These are phyloP conservation scores for Augochlora pura DNA, from an alignment of 1,140 invertebrate genomes.

Conservation along the genomic window DNA sequence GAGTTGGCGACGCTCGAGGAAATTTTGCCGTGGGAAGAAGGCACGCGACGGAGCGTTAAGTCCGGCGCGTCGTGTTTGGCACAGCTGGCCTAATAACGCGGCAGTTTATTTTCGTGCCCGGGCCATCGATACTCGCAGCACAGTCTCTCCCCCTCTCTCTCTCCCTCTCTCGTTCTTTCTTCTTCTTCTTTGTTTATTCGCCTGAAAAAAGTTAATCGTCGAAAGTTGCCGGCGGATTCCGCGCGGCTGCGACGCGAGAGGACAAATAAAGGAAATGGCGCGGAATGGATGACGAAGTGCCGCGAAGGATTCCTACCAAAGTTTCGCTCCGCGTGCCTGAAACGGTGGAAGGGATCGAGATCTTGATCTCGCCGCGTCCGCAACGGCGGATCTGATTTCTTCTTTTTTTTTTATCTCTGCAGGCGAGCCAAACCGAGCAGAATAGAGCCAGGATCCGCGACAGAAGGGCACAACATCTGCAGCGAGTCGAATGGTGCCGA, in stretches of 20 bases:
- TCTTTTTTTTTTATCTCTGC: no score
- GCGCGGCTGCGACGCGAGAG: slow-evolving; percentile 7
- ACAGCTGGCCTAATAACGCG: slow-evolving; percentile 31
- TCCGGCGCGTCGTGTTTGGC: slow-evolving; percentile 8
- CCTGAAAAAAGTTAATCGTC: slow-evolving; percentile 43
- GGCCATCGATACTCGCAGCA: slow-evolving; percentile 14
- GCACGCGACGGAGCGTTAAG: background rate
- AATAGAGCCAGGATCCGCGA: no score
- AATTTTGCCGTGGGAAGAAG: background rate
- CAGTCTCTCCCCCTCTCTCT: background rate
- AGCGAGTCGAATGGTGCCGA: no score
- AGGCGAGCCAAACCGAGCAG: no score
- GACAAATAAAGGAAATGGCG: slow-evolving; percentile 49
- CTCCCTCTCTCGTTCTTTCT: background rate
- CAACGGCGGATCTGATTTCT: no score
- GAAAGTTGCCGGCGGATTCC: slow-evolving; percentile 27
- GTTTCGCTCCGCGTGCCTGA: background rate
- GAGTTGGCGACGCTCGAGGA: background rate
- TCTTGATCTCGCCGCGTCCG: background rate
- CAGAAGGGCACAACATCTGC: no score
- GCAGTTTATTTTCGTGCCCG: slow-evolving; percentile 18
- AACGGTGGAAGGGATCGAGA: background rate
- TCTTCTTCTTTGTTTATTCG: slow-evolving; percentile 38
- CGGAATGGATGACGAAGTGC: slow-evolving; percentile 46
- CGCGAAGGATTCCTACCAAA: slow-evolving; percentile 10